Percentiles rank a stretch among this genome's conserved stretches.
These are phyloP conservation scores for Papilio demoleus DNA, from an alignment of 2,888 invertebrate species.

Conservation along the genomic window DNA sequence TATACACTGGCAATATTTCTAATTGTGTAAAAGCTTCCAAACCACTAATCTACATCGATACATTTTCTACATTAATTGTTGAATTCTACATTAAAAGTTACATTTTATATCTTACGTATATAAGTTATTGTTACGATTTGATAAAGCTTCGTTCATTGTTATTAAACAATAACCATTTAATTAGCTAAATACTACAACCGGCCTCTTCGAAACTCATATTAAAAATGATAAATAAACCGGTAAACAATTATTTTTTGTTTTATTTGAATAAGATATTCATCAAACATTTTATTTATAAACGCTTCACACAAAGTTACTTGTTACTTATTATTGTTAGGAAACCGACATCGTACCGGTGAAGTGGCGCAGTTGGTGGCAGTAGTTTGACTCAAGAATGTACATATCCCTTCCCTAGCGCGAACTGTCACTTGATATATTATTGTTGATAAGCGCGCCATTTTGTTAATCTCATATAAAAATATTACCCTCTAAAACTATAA, in stretches of 20 bases:
- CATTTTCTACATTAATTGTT: slow-evolving; percentile 60
- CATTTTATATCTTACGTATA: slow-evolving; percentile 67
- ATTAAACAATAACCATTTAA: slow-evolving; percentile 38
- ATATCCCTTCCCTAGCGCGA: too few relatives aligned
- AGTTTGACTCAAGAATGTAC: too few relatives aligned
- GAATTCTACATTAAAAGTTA: slow-evolving; percentile 57
- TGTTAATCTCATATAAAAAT: too few relatives aligned
- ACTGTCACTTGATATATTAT: too few relatives aligned
- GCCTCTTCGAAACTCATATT: neutral
- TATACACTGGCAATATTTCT: slow-evolving; percentile 72
- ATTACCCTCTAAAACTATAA: too few relatives aligned
- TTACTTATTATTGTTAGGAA: too few relatives aligned
- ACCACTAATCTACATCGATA: slow-evolving; percentile 76
- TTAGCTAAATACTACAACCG: slow-evolving; percentile 12
- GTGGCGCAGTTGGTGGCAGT: too few relatives aligned
- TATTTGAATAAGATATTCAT: neutral
- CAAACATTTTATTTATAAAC: too few relatives aligned
- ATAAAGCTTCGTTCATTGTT: slow-evolving; percentile 70
- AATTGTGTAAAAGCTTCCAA: slow-evolving; percentile 82
- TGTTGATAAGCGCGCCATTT: too few relatives aligned
- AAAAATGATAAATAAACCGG: neutral
- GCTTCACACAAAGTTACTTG: too few relatives aligned
- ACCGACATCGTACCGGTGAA: too few relatives aligned
- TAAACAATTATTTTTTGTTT: neutral
- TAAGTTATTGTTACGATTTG: slow-evolving; percentile 73